Evolutionary conservation across 1,140 invertebrate species (phyloP), one percentile per base, ranked within the genome.

Genomic region (Achatina immaculata): DNA sequence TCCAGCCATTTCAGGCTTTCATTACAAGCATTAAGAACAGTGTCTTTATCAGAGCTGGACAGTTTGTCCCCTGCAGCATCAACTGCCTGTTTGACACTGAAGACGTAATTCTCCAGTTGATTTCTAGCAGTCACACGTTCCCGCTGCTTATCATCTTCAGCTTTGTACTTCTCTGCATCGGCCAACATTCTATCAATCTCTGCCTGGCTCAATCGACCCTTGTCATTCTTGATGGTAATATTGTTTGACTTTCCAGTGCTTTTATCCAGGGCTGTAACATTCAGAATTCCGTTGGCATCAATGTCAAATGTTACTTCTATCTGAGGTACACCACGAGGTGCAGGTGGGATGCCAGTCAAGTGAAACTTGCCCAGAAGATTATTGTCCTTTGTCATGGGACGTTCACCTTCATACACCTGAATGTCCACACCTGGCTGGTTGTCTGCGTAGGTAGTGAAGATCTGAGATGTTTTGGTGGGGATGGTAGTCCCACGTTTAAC

Each of bases 221-320:
- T 98, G 92, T 99, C 97, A 88, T 99, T 99, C 87, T 96, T 98
- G 87, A 99, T 99, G 38, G 96, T 98, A 90, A 99, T 98, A 92
- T 98, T 82, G 78, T 81, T 84, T 11, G 74, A 74, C 66, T 84
- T 84, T 87, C 97, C 97, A 81, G 97, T 98, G 2, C 91, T 91
- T 85, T 93, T 93, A 82, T 93, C 93, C 38, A 87, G 82, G 48
- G 93, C 93, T 66, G 89, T 83, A 9, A 91, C 90, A 74, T 90
- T 90, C 58, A 90, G 95, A 93, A 80, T 92, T 96, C 92, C 68
- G 42, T 69, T 69, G 11, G 68, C 68, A 43, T 69, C 68, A 43
- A 69, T 69, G 40, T 69, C 68, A 69, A 69, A 69, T 1, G 68
- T 69, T 4, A 69, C 68, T 43, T 69, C 68, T 6, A 69, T 69